Evolutionary conservation across 37 sponge, comb jelly and placozoan species (phyloP).

Genomic region (Diacarnus erythraeanus): DNA sequence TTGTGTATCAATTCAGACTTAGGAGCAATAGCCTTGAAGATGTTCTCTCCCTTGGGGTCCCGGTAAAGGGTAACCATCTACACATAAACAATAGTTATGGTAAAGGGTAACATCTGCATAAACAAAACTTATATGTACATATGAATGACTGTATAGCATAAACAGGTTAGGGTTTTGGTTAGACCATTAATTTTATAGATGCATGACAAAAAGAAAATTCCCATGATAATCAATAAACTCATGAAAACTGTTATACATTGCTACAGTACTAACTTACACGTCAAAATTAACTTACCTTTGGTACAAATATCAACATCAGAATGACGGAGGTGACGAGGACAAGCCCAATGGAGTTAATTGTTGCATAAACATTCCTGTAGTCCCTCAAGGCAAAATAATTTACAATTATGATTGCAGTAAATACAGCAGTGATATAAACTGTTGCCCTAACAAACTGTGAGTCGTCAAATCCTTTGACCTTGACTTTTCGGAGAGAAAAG

Average conservation of each 20-base stretch:
- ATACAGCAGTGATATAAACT: conserved; percentile 7
- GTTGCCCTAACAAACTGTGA: conserved; percentile 35
- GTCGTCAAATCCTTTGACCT: conserved; percentile 52
- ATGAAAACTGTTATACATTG: too few relatives aligned
- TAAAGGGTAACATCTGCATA: too few relatives aligned
- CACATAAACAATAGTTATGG: neutral
- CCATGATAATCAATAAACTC: too few relatives aligned
- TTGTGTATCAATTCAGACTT: neutral
- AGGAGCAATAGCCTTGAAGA: neutral
- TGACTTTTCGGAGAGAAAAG: conserved; percentile 45
- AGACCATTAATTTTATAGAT: too few relatives aligned
- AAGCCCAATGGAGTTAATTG: conserved; percentile 2
- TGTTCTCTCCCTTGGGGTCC: neutral
- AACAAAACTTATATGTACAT: too few relatives aligned
- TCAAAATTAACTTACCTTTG: neutral
- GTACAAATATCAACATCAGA: conserved; percentile 46
- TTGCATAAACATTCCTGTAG: conserved; percentile 3
- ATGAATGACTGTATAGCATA: too few relatives aligned
- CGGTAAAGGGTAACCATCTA: neutral
- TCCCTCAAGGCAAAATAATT: neutral
- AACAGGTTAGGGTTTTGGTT: too few relatives aligned
- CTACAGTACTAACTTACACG: too few relatives aligned
- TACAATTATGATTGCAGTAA: neutral
- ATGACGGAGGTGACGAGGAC: conserved; percentile 20
- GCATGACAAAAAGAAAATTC: too few relatives aligned